Conservation (phyloP, 2,888 invertebrate genomes). For the Erebia epiphron region DNA sequence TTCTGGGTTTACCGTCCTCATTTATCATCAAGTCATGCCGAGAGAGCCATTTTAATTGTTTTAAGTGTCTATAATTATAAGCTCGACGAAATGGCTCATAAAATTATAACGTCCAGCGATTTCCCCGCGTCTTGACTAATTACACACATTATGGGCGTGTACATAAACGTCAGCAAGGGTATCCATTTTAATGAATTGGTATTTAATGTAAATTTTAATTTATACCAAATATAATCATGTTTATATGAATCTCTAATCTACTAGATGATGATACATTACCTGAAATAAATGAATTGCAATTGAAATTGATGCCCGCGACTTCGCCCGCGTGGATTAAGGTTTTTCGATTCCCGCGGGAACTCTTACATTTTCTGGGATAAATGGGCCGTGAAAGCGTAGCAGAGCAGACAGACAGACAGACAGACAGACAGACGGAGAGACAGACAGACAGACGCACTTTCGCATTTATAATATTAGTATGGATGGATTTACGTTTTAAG, state of each 20-base stretch:
- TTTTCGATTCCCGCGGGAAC: no score
- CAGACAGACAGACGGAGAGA: no score
- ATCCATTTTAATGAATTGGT: constrained; percentile 1
- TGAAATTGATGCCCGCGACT: no score
- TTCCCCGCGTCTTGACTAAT: constrained; percentile 14
- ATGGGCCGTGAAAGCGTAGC: no score
- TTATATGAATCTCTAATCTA: neutral
- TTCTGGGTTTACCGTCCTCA: constrained; percentile 14
- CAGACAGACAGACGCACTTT: no score
- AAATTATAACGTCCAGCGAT: constrained; percentile 22
- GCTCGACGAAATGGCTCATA: constrained; percentile 22
- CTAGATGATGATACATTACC: no score
- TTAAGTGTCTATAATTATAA: constrained; percentile 21
- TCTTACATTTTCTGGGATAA: no score
- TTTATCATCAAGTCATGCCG: constrained; percentile 10
- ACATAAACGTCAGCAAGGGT: constrained; percentile 14
- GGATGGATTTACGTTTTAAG: neutral
- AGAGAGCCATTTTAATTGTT: constrained; percentile 20
- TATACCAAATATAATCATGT: neutral
- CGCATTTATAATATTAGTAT: no score
- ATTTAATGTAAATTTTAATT: neutral
- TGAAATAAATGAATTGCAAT: no score
- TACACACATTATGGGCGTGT: constrained; percentile 21
- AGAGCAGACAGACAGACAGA: no score
- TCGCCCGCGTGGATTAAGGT: no score